These are phyloP conservation scores for Euwallacea similis DNA, from an alignment of 1,140 invertebrate genomes.

Conservation along the genomic window DNA sequence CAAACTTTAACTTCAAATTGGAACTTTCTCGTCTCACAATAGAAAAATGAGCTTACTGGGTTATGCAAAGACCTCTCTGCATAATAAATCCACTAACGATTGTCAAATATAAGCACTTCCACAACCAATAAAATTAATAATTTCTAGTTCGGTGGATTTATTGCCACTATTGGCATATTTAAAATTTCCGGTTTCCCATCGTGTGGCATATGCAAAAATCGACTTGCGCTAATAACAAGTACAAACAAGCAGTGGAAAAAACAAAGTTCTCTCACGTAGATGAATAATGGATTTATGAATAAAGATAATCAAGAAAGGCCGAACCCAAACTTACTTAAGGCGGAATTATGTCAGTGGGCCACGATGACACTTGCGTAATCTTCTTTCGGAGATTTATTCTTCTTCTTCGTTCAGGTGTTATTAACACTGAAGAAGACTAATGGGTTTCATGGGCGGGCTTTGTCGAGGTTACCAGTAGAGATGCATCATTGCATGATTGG, in stretches of 20 bases:
- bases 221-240: too few species aligned
- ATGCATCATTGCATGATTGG: too few species aligned
- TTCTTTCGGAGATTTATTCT: constrained; percentile 1
- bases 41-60: too few species aligned
- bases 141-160: not conserved
- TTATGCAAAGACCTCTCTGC: too few species aligned
- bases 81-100: too few species aligned
- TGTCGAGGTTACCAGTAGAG: too few species aligned
- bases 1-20: too few species aligned
- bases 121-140: not conserved
- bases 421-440: not conserved
- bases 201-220: too few species aligned
- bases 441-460: not conserved
- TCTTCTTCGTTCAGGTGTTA: constrained; percentile 6
- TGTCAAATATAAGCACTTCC: not conserved
- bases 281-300: constrained; percentile 26
- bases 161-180: not conserved
- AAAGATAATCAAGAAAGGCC: constrained; percentile 20
- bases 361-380: constrained; percentile 28
- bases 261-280: not conserved
- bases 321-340: constrained; percentile 22
- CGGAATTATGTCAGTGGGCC: constrained; percentile 28
- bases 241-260: too few species aligned
- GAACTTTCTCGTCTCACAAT: too few species aligned
- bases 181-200: too few species aligned